These are phyloP conservation scores for Anarhynchus alexandrinus DNA, from an alignment of 2,113 vertebrate species.

Conservation along the genomic window DNA sequence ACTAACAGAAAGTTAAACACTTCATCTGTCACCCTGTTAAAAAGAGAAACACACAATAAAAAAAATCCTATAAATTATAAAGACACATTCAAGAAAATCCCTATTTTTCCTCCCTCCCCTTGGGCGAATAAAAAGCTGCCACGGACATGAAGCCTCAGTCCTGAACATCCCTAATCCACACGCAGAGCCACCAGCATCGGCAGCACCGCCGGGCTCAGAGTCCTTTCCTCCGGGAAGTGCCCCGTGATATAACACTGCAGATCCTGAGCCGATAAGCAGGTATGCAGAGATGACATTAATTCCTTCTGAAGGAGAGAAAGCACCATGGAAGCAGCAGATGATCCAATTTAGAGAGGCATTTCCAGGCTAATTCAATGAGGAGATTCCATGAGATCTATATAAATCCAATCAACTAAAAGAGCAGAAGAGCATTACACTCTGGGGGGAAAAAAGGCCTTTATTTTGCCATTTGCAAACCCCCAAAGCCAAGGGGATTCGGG, in stretches of 20 bases:
- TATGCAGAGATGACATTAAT: constrained; percentile 2
- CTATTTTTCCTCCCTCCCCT: background rate
- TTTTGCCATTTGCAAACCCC: background rate
- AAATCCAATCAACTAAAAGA: constrained; percentile 55
- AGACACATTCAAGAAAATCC: background rate
- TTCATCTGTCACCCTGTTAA: constrained; percentile 91
- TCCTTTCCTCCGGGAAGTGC: background rate
- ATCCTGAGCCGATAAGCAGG: constrained; percentile 10
- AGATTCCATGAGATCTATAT: constrained; percentile 38
- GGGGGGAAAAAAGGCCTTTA: background rate
- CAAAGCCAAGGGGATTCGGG: background rate
- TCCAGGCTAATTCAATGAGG: constrained; percentile 53
- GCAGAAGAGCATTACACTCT: background rate
- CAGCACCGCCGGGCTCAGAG: background rate
- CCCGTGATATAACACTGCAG: background rate
- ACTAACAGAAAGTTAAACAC: constrained; percentile 96
- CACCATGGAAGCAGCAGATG: background rate
- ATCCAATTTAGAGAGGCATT: constrained; percentile 56
- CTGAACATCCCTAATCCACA: background rate
- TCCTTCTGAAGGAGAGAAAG: constrained; percentile 45
- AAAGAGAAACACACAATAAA: background rate
- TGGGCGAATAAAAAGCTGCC: background rate
- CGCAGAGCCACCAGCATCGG: fast-evolving
- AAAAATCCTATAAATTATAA: background rate
- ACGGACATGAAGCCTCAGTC: background rate